Conservation (phyloP, 2,113 vertebrate species). For the Macquaria australasica region DNA sequence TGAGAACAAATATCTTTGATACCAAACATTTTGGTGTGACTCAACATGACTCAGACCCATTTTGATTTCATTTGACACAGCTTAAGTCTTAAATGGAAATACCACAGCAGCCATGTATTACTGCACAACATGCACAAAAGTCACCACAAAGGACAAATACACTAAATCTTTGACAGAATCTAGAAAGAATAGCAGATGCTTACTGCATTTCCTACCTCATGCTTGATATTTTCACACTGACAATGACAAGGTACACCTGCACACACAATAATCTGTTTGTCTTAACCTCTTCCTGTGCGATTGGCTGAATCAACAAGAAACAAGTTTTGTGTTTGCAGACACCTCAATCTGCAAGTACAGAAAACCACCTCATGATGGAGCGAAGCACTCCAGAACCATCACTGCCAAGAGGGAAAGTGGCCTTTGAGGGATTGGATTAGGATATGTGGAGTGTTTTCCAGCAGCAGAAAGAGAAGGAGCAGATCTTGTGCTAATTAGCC, state of each 20-base stretch:
- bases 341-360: constrained; percentile 16
- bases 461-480: constrained; percentile 24
- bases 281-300: constrained; percentile 61
- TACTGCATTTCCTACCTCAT: constrained; percentile 2
- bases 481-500: constrained; percentile 56
- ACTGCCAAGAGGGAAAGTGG: not conserved
- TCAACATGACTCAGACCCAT: constrained; percentile 10
- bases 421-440: constrained; percentile 33
- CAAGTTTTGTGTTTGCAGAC: constrained; percentile 28
- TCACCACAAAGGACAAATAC: not conserved
- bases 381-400: constrained; percentile 24
- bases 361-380: constrained; percentile 22
- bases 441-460: constrained; percentile 35
- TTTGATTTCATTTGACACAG: constrained; percentile 25
- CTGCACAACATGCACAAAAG: not conserved
- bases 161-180: not conserved
- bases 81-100: not conserved
- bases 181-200: not conserved
- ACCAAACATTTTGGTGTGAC: constrained; percentile 1
- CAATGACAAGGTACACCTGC: constrained; percentile 39
- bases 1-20: not conserved
- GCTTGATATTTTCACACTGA: not conserved
- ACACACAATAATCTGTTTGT: constrained; percentile 12
- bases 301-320: constrained; percentile 49
- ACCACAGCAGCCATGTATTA: not conserved